Evolutionary conservation across 2,113 vertebrate genomes (phyloP).

Genomic region (Podarcis raffonei): DNA sequence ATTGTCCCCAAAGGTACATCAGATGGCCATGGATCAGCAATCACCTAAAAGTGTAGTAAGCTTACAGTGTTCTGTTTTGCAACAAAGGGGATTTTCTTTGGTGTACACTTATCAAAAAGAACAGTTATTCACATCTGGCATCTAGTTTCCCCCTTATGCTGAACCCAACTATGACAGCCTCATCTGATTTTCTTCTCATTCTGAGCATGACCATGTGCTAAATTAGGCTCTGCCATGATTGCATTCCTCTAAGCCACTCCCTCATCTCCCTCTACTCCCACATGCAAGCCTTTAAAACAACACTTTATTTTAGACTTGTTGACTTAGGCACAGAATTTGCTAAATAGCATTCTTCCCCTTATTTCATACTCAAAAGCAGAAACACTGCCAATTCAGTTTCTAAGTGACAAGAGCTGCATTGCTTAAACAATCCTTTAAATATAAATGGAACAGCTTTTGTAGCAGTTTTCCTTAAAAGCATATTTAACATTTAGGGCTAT

Average conservation of each 20-base stretch:
- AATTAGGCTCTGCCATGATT: too few species aligned
- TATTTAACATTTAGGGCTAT: conserved; percentile 5
- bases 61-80: too few species aligned
- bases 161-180: too few species aligned
- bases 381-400: background rate
- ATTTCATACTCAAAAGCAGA: background rate
- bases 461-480: background rate
- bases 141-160: too few species aligned
- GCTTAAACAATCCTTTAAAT: conserved; percentile 9
- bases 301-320: background rate
- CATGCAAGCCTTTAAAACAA: background rate
- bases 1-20: too few species aligned
- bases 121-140: too few species aligned
- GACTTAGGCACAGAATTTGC: background rate
- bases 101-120: too few species aligned
- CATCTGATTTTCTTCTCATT: too few species aligned
- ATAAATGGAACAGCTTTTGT: background rate
- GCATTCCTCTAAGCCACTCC: background rate
- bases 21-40: too few species aligned
- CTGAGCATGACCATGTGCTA: too few species aligned
- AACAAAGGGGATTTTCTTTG: too few species aligned
- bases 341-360: background rate
- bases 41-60: too few species aligned
- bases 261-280: background rate
- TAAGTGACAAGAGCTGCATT: background rate